Percentiles rank a stretch among this genome's conserved stretches.
These are phyloP conservation scores for Microdon myrmicae DNA, from an alignment of 2,888 invertebrate species.

Conservation along the genomic window DNA sequence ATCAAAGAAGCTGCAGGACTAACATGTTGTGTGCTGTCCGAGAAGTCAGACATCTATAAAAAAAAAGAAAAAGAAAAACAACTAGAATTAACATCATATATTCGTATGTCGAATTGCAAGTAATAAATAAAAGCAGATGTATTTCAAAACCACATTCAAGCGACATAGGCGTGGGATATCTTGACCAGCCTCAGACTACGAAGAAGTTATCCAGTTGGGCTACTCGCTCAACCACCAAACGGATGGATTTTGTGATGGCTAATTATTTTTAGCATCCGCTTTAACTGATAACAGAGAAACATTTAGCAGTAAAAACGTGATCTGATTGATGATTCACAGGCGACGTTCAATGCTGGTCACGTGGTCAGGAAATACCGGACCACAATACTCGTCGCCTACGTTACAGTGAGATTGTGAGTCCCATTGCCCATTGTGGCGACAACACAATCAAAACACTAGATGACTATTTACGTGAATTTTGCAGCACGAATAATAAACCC, in stretches of 20 bases:
- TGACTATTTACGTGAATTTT: too few species aligned
- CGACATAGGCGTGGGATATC: too few species aligned
- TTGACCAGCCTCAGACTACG: too few species aligned
- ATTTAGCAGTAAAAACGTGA: slow-evolving; percentile 32
- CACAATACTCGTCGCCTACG: too few species aligned
- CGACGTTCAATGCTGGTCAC: slow-evolving; percentile 33
- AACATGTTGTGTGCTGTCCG: slow-evolving; percentile 65
- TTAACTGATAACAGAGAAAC: slow-evolving; percentile 19
- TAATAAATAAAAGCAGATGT: neutral
- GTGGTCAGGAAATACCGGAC: slow-evolving; percentile 45
- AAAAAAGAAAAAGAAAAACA: slow-evolving; percentile 9
- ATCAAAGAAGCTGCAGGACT: slow-evolving; percentile 74
- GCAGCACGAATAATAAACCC: too few species aligned
- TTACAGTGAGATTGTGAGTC: too few species aligned
- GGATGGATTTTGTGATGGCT: too few species aligned
- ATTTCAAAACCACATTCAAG: too few species aligned
- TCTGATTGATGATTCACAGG: slow-evolving; percentile 21
- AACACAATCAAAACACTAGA: too few species aligned
- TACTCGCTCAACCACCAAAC: neutral
- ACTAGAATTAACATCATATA: neutral
- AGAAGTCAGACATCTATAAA: slow-evolving; percentile 67
- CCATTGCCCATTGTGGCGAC: too few species aligned
- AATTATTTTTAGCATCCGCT: too few species aligned
- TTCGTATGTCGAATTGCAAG: neutral
- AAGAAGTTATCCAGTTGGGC: too few species aligned